Conservation (phyloP, 2,888 invertebrate genomes). For the Hydroisotoma schaefferi region DNA sequence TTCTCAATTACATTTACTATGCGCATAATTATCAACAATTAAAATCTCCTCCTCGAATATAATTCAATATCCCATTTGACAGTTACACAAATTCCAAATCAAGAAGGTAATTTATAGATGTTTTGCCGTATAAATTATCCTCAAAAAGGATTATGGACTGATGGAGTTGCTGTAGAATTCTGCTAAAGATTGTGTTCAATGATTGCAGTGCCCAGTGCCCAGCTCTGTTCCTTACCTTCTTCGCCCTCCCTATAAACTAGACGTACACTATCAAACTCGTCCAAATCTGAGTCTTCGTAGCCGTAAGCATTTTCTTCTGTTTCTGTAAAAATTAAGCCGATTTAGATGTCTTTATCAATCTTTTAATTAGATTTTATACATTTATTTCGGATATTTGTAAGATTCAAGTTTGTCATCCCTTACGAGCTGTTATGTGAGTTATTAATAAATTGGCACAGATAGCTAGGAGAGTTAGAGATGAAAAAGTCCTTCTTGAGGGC, state of each 20-base stretch:
- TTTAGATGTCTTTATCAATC: not conserved
- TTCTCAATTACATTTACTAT: too few species aligned
- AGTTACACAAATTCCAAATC: too few species aligned
- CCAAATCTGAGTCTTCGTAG: slow-evolving; percentile 47
- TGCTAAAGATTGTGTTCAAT: not conserved
- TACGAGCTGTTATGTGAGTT: slow-evolving; percentile 20
- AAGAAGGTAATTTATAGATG: too few species aligned
- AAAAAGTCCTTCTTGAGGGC: slow-evolving; percentile 12
- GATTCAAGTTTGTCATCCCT: slow-evolving; percentile 5
- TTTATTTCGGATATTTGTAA: not conserved
- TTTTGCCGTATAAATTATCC: too few species aligned
- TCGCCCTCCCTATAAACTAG: slow-evolving; percentile 47
- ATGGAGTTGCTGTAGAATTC: not conserved
- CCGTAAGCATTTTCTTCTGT: slow-evolving; percentile 36
- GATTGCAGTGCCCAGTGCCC: not conserved
- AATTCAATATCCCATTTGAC: too few species aligned
- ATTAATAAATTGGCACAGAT: slow-evolving; percentile 23
- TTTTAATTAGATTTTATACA: not conserved
- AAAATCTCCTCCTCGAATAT: too few species aligned
- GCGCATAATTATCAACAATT: too few species aligned
- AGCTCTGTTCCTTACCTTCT: slow-evolving; percentile 35
- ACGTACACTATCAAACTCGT: slow-evolving; percentile 48
- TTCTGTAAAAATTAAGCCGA: not conserved
- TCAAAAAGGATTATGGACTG: too few species aligned
- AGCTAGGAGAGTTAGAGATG: slow-evolving; percentile 18